These are phyloP conservation scores for Neomorphus geoffroyi DNA, from an alignment of 2,797 vertebrate genomes.

Conservation along the genomic window DNA sequence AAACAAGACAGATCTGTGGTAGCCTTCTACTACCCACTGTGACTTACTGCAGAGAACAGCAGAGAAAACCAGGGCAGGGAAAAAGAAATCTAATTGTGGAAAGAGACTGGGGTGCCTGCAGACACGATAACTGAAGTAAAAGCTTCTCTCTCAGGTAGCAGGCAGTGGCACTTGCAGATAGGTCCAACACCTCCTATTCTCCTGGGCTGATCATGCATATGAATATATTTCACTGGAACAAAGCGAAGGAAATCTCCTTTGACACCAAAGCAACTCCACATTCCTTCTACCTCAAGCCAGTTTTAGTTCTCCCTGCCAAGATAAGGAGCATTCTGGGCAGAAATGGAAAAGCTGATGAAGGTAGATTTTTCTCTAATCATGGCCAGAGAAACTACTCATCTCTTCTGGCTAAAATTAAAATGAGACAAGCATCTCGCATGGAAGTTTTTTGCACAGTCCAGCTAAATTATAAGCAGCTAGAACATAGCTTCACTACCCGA, in stretches of 20 bases:
- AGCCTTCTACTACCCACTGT: neutral
- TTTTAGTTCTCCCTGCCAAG: neutral
- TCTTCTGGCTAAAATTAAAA: neutral
- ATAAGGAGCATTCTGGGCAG: neutral
- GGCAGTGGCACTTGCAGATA: neutral
- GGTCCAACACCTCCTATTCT: neutral
- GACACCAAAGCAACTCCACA: neutral
- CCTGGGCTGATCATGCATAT: neutral
- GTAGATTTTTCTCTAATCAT: neutral
- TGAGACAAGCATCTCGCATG: neutral
- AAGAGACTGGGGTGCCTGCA: neutral
- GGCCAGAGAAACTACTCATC: neutral
- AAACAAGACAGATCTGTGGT: neutral
- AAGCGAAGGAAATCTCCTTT: neutral
- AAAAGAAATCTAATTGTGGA: neutral
- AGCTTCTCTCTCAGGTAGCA: neutral
- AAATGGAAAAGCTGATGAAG: conserved; percentile 25
- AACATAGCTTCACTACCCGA: neutral
- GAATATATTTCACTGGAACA: neutral
- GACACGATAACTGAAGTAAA: neutral
- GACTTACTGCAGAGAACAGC: neutral
- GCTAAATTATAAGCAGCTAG: neutral
- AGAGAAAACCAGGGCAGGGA: neutral
- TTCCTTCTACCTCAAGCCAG: neutral
- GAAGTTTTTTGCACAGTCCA: neutral